These are phyloP conservation scores for Drosophila lowei DNA, from an alignment of 1,140 invertebrate species.

Conservation along the genomic window DNA sequence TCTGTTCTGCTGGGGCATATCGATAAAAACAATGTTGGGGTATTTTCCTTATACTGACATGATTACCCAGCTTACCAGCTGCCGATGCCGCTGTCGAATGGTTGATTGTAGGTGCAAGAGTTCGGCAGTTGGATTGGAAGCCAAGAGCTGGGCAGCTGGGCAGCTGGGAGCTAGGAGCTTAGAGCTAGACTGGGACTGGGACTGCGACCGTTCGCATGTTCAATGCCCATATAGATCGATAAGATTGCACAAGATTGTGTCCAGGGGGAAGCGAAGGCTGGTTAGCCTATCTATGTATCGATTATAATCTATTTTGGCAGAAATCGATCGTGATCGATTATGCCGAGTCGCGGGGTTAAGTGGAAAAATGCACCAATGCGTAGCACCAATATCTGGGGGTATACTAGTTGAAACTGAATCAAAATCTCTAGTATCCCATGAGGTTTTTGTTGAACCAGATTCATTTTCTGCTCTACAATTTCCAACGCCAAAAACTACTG, in stretches of 20 bases:
- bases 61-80: conserved; percentile 53
- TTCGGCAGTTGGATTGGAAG: not conserved
- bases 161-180: not conserved
- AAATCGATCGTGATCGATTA: conserved; percentile 72
- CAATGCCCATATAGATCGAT: conserved; percentile 34
- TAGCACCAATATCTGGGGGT: too few relatives aligned
- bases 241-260: conserved; percentile 44
- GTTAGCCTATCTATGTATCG: conserved; percentile 24
- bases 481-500: too few relatives aligned
- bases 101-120: conserved; percentile 26
- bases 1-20: conserved; percentile 15
- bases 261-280: too few relatives aligned
- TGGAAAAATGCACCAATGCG: not conserved
- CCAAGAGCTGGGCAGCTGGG: not conserved
- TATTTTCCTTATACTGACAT: conserved; percentile 61
- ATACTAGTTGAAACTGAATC: too few relatives aligned
- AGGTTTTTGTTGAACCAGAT: too few relatives aligned
- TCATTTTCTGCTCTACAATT: too few relatives aligned
- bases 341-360: conserved; percentile 42
- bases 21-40: conserved; percentile 51
- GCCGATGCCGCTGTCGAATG: conserved; percentile 12
- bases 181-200: not conserved
- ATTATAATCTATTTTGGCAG: conserved; percentile 71
- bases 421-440: too few relatives aligned
- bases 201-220: not conserved